Conservation (phyloP, 2,113 vertebrate genomes). For the Dryoscopus gambensis region DNA sequence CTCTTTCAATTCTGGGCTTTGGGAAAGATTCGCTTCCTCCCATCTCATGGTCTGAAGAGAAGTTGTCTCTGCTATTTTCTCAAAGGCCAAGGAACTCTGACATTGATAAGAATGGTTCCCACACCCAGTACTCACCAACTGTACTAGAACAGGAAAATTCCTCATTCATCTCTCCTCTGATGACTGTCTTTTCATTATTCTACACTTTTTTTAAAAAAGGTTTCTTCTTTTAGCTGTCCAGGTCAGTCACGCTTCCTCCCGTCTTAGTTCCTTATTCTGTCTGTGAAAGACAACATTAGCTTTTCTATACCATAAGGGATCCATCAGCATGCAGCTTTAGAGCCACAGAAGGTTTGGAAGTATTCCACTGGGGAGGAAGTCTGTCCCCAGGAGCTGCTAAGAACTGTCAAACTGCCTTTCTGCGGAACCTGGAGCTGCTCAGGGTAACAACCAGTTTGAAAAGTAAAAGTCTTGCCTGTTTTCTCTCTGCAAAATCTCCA, state of each 20-base stretch:
- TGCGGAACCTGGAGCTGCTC: background rate
- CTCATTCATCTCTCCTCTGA: background rate
- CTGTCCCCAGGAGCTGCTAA: conserved; percentile 6
- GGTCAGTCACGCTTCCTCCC: background rate
- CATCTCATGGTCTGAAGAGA: background rate
- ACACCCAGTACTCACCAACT: background rate
- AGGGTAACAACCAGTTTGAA: background rate
- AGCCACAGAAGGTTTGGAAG: conserved; percentile 38
- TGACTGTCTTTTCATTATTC: background rate
- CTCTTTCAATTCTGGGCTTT: background rate
- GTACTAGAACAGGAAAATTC: background rate
- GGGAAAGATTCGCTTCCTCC: background rate
- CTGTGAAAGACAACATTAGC: background rate
- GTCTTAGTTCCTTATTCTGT: background rate
- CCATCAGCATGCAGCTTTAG: background rate
- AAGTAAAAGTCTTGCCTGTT: background rate
- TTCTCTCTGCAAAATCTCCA: background rate
- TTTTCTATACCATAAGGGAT: conserved; percentile 32
- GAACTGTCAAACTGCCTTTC: conserved; percentile 27
- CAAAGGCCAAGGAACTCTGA: background rate
- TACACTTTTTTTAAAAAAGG: background rate
- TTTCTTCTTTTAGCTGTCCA: conserved; percentile 27
- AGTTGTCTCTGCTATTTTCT: background rate
- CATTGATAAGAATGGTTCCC: background rate
- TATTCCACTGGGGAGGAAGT: conserved; percentile 7